A percentile compares a stretch with the other conserved stretches of the same genome.
Evolutionary conservation across 2,888 invertebrate genomes (phyloP).

Genomic region (Drosophila neotestacea): DNA sequence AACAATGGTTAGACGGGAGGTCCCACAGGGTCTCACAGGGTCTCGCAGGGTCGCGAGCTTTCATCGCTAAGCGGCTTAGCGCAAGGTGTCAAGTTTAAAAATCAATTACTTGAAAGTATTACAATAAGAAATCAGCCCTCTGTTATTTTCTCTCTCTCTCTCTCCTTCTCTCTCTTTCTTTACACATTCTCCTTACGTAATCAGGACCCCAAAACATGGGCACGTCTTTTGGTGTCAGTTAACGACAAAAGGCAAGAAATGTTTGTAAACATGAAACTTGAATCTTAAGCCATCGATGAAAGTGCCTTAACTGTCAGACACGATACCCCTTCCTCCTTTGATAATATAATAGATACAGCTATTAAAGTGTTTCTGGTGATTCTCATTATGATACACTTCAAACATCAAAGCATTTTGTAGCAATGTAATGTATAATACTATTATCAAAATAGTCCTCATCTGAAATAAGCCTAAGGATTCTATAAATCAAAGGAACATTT

Average conservation of each 20-base stretch:
- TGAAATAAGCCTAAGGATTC: too few relatives aligned
- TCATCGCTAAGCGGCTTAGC: constrained; percentile 69
- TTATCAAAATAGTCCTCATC: background rate
- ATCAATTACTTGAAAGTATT: constrained; percentile 74
- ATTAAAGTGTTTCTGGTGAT: background rate
- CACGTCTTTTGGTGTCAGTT: constrained; percentile 22
- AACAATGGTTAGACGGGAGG: constrained; percentile 29
- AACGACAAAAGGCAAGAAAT: constrained; percentile 35
- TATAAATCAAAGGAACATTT: too few relatives aligned
- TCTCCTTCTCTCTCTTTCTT: background rate
- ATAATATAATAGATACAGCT: constrained; percentile 6
- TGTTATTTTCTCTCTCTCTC: background rate
- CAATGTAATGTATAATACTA: background rate
- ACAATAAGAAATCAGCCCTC: constrained; percentile 47
- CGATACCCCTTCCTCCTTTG: constrained; percentile 2
- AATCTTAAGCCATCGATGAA: constrained; percentile 42
- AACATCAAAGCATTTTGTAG: constrained; percentile 2
- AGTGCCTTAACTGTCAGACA: constrained; percentile 13
- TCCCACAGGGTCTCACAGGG: background rate
- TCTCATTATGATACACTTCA: constrained; percentile 9
- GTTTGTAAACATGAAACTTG: constrained; percentile 46
- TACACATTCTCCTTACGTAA: background rate
- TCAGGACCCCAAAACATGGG: constrained; percentile 19
- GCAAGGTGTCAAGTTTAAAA: constrained; percentile 78
- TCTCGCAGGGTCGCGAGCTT: constrained; percentile 51